Evolutionary conservation across 2,888 invertebrate genomes (phyloP).

Genomic region (Dynastes grantii): DNA sequence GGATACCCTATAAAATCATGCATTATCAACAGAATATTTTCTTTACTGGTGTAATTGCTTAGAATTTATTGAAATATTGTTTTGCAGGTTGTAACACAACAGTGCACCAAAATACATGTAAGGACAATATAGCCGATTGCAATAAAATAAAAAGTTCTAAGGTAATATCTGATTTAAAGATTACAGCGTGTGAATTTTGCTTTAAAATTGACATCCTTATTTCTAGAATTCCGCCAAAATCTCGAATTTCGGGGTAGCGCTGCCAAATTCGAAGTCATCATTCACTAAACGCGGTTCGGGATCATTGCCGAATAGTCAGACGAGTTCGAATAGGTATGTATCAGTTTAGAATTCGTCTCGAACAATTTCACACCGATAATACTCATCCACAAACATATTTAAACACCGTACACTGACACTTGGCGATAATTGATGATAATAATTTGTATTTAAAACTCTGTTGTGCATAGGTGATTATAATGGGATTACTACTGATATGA

Average conservation of each 20-base stretch:
- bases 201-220: neutral
- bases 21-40: no score
- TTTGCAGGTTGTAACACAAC: slow-evolving; percentile 86
- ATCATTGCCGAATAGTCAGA: slow-evolving; percentile 65
- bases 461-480: neutral
- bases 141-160: slow-evolving; percentile 81
- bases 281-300: slow-evolving; percentile 67
- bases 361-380: neutral
- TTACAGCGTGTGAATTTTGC: neutral
- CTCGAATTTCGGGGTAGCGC: slow-evolving; percentile 66
- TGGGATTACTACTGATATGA: slow-evolving; percentile 22
- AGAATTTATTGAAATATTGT: slow-evolving; percentile 26
- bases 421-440: slow-evolving; percentile 22
- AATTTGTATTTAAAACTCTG: slow-evolving; percentile 25
- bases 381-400: neutral
- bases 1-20: no score
- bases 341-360: slow-evolving; percentile 1
- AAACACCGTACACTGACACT: slow-evolving; percentile 10
- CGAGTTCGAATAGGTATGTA: slow-evolving; percentile 66
- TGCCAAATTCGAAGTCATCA: slow-evolving; percentile 67
- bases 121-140: slow-evolving; percentile 90
- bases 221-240: slow-evolving; percentile 67
- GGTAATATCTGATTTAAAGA: slow-evolving; percentile 66
- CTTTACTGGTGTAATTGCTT: no score
- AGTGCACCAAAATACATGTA: slow-evolving; percentile 90